Evolutionary conservation across 1,140 invertebrate genomes (phyloP).

Genomic region (Drosophila melanica): DNA sequence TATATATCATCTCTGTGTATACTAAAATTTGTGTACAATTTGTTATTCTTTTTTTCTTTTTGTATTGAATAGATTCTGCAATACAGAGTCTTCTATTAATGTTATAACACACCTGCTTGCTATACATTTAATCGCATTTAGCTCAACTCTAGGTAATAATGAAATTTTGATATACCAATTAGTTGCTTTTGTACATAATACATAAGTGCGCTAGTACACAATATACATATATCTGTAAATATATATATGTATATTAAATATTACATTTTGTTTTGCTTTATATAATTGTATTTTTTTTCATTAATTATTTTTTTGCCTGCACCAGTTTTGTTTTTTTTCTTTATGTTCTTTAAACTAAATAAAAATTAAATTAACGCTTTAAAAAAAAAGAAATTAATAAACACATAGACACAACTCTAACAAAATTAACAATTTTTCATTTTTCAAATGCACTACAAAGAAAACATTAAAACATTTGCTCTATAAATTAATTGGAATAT

Average conservation of each 20-base stretch:
- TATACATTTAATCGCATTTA: conserved; percentile 2
- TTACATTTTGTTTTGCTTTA: conserved; percentile 27
- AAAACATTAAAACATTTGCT: conserved; percentile 43
- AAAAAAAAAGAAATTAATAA: conserved; percentile 35
- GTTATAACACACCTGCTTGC: neutral
- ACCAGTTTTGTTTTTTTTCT: conserved; percentile 62
- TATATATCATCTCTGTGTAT: conserved; percentile 39
- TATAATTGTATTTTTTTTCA: conserved; percentile 5
- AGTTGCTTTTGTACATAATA: conserved; percentile 32
- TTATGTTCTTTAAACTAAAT: conserved; percentile 48
- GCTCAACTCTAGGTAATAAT: conserved; percentile 10
- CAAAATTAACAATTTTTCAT: conserved; percentile 37
- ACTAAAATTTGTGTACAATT: conserved; percentile 27
- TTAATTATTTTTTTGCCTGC: conserved; percentile 60
- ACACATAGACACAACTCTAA: conserved; percentile 40
- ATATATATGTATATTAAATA: conserved; percentile 1
- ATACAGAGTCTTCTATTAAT: conserved; percentile 12
- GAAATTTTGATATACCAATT: conserved; percentile 33
- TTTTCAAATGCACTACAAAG: conserved; percentile 43
- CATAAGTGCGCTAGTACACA: conserved; percentile 15
- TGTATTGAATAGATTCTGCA: conserved; percentile 2
- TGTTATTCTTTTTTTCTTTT: conserved; percentile 19
- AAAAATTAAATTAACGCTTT: conserved; percentile 34
- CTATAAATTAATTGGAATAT: conserved; percentile 48
- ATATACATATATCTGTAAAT: conserved; percentile 10